phyloP scores from a whole-genome alignment of 2,888 invertebrate species.

The Drosophila greeni region DNA sequence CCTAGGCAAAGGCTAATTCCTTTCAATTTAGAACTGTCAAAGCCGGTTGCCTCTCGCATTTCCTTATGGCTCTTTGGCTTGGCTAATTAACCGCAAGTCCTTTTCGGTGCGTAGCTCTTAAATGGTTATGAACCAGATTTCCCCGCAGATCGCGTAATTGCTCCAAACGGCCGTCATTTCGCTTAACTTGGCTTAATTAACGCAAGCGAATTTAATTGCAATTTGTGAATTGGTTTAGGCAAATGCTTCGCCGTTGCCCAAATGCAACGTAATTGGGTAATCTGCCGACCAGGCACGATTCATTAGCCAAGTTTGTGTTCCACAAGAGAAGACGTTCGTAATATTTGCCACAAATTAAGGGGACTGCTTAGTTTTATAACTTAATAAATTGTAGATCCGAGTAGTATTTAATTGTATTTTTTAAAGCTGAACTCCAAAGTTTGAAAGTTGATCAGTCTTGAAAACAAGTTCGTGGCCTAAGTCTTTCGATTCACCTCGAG shows the following conservation, averaged over 20 bases:
- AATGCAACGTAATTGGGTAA: constrained; percentile 35
- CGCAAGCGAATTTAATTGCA: constrained; percentile 33
- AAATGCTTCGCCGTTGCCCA: constrained; percentile 30
- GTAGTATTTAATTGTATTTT: neutral
- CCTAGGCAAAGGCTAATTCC: constrained; percentile 69
- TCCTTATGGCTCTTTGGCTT: constrained; percentile 25
- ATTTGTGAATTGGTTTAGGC: constrained; percentile 35
- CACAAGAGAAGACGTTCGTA: neutral
- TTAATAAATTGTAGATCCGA: neutral
- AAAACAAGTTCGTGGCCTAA: constrained; percentile 9
- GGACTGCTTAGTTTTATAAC: neutral
- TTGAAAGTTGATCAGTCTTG: constrained; percentile 2
- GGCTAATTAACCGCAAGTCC: constrained; percentile 37
- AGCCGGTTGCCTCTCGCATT: constrained; percentile 13
- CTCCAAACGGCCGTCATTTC: constrained; percentile 39
- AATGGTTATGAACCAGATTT: constrained; percentile 48
- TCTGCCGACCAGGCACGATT: constrained; percentile 27
- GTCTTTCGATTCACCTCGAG: constrained; percentile 6
- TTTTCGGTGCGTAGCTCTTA: constrained; percentile 22
- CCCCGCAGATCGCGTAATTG: constrained; percentile 37
- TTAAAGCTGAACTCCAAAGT: neutral
- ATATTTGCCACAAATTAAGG: neutral
- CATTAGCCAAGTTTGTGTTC: constrained; percentile 10
- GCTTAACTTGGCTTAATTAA: constrained; percentile 27
- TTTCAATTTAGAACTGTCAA: constrained; percentile 43